Percentiles rank a stretch among this genome's conserved stretches.
Evolutionary conservation across 2,797 vertebrate genomes (phyloP).

Genomic region (Etheostoma perlongum): DNA sequence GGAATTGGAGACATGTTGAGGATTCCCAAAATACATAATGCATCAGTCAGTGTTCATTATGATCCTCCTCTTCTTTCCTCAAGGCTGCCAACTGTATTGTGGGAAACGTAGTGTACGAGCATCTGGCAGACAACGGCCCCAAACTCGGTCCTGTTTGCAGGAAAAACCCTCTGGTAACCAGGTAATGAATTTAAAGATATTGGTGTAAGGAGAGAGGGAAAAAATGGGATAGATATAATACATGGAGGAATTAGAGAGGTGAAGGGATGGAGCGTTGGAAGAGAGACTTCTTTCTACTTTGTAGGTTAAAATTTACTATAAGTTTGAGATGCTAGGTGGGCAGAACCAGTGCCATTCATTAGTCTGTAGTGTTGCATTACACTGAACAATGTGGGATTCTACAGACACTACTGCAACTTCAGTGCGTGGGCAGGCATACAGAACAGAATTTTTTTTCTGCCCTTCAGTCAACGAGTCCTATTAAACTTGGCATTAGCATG

Average conservation of each 20-base stretch:
- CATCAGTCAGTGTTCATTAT: constrained; percentile 7
- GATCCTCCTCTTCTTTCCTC: constrained; percentile 7
- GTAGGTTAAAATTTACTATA: not conserved
- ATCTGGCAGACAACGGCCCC: constrained; percentile 90
- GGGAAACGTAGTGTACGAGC: constrained; percentile 92
- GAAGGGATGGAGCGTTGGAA: not conserved
- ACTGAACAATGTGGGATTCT: not conserved
- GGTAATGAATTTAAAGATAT: constrained; percentile 76
- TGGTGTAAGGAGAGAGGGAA: not conserved
- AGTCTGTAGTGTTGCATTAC: not conserved
- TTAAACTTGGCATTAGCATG: not conserved
- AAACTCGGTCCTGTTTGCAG: constrained; percentile 89
- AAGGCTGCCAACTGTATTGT: constrained; percentile 92
- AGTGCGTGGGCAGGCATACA: not conserved
- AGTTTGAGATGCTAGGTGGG: not conserved
- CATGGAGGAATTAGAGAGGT: not conserved
- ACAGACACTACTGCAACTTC: not conserved
- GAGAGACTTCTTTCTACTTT: not conserved
- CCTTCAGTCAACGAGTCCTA: not conserved
- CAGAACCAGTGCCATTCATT: not conserved
- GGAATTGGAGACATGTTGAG: not conserved
- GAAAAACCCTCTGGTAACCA: constrained; percentile 92
- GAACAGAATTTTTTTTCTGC: not conserved
- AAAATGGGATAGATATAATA: not conserved
- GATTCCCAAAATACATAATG: not conserved